Conservation (phyloP, 2,113 vertebrate genomes). For the Corydoras sp. region DNA sequence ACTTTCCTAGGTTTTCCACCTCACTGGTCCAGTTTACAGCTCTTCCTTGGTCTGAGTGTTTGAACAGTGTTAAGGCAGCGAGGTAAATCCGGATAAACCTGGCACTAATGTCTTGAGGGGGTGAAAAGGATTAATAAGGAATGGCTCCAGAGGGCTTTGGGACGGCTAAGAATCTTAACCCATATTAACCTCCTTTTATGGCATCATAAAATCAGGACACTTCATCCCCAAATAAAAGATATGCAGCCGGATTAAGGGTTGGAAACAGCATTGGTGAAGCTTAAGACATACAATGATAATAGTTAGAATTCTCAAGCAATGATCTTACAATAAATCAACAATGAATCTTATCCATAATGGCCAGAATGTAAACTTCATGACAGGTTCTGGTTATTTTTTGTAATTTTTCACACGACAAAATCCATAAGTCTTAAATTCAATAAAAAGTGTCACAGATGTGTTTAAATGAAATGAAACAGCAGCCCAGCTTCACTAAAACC, state of each 20-base stretch:
- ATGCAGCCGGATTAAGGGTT: neutral
- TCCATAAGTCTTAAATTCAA: too few species aligned
- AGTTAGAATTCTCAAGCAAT: too few species aligned
- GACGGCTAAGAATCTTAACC: conserved; percentile 81
- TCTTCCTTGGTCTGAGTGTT: conserved; percentile 48
- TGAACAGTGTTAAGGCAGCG: conserved; percentile 49
- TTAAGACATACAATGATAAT: too few species aligned
- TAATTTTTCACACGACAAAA: too few species aligned
- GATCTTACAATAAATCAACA: too few species aligned
- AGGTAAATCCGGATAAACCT: conserved; percentile 67
- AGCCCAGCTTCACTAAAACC: too few species aligned
- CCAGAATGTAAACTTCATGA: too few species aligned
- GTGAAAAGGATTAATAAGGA: conserved; percentile 75
- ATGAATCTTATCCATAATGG: too few species aligned
- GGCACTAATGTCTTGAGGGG: conserved; percentile 67
- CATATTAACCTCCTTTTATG: conserved; percentile 75
- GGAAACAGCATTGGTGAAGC: neutral
- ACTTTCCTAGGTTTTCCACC: neutral
- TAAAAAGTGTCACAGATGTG: too few species aligned
- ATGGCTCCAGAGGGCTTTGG: conserved; percentile 70
- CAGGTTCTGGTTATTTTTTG: too few species aligned
- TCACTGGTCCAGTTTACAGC: conserved; percentile 7
- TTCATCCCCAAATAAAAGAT: conserved; percentile 23
- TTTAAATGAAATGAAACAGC: too few species aligned
- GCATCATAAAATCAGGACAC: conserved; percentile 67